Conservation (phyloP, 2,113 vertebrate genomes). For the Speoplatyrhinus poulsoni region DNA sequence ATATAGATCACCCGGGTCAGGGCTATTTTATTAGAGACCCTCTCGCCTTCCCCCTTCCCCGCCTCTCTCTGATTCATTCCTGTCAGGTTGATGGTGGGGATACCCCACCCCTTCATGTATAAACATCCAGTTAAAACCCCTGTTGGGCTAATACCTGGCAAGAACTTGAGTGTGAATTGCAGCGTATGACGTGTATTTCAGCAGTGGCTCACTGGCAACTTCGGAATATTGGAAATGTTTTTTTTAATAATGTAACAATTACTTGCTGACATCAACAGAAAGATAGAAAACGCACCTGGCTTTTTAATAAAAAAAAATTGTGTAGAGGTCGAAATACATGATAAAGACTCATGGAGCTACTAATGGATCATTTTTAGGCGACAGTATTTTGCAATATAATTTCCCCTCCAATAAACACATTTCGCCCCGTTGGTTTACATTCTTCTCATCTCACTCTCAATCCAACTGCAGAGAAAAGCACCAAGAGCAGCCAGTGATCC, state of each 20-base stretch:
- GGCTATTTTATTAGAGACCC: conserved; percentile 63
- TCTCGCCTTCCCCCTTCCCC: neutral
- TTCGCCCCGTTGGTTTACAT: too few species aligned
- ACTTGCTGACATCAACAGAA: too few species aligned
- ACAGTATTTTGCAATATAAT: neutral
- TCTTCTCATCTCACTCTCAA: too few species aligned
- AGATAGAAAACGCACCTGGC: too few species aligned
- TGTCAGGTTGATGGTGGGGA: conserved; percentile 51
- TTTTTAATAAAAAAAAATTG: neutral
- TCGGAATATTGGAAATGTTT: too few species aligned
- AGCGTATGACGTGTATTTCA: conserved; percentile 24
- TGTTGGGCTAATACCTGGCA: conserved; percentile 51
- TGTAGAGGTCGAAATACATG: conserved; percentile 9
- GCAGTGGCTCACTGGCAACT: neutral
- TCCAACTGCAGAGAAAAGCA: too few species aligned
- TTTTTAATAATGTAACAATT: too few species aligned
- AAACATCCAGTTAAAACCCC: conserved; percentile 62
- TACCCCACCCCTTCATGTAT: conserved; percentile 44
- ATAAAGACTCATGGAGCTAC: neutral
- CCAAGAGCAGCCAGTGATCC: neutral
- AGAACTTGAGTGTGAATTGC: neutral
- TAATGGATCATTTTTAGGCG: neutral
- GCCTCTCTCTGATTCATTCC: conserved; percentile 45
- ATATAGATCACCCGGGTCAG: conserved; percentile 73
- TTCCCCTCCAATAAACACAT: too few species aligned